A percentile compares a stretch with the other conserved stretches of the same genome.
Evolutionary conservation across 2,888 invertebrate species (phyloP).

Genomic region (Hypomecis punctinalis): DNA sequence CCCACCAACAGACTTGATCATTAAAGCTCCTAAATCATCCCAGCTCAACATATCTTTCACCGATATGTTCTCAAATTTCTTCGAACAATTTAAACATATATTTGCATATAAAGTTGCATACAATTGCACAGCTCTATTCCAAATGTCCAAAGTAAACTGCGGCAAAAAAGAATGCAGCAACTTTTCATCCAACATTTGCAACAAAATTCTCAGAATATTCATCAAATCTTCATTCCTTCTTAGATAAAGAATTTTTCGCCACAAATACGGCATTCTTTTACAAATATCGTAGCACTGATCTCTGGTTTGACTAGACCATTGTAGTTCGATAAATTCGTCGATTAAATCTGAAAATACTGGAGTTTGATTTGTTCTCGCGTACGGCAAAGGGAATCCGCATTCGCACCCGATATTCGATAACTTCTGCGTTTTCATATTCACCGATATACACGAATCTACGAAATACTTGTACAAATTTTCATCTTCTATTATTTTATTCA

Average conservation of each 20-base stretch:
- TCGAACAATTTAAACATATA: constrained; percentile 87
- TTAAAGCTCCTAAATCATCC: constrained; percentile 84
- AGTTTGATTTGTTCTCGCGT: constrained; percentile 67
- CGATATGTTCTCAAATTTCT: constrained; percentile 72
- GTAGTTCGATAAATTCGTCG: constrained; percentile 82
- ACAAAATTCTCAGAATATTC: constrained; percentile 81
- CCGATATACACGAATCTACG: constrained; percentile 84
- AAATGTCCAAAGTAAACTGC: constrained; percentile 84
- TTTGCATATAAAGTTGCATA: constrained; percentile 84
- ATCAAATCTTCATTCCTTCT: constrained; percentile 79
- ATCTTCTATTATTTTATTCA: constrained; percentile 69
- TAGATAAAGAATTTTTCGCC: constrained; percentile 84
- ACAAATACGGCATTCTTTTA: constrained; percentile 86
- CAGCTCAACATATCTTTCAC: constrained; percentile 83
- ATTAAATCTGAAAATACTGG: constrained; percentile 84
- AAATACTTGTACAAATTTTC: constrained; percentile 80
- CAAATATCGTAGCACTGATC: constrained; percentile 82
- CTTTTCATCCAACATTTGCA: constrained; percentile 86
- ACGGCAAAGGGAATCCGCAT: constrained; percentile 86
- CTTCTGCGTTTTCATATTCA: constrained; percentile 76
- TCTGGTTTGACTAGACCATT: constrained; percentile 71
- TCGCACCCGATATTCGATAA: constrained; percentile 78
- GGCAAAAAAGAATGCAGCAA: constrained; percentile 83
- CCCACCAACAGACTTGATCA: constrained; percentile 86
- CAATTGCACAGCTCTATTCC: constrained; percentile 84